Conservation (phyloP, 2,797 vertebrate species). For the Triplophysa yarkandensis region DNA sequence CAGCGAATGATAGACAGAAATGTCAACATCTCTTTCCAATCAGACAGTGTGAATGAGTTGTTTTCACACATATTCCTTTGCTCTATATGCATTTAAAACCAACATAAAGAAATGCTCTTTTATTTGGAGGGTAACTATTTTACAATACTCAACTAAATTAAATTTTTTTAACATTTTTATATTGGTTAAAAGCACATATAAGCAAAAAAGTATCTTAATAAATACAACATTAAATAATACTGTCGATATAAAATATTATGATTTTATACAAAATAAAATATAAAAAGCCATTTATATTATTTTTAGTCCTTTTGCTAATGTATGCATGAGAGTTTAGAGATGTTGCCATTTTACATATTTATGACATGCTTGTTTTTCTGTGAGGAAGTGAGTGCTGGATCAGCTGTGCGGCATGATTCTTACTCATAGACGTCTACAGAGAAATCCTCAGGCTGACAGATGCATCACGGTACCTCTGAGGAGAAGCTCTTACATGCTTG, state of each 20-base stretch:
- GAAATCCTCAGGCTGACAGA: conserved; percentile 38
- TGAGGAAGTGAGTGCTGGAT: neutral
- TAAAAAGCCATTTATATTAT: neutral
- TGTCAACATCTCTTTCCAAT: conserved; percentile 20
- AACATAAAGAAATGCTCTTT: neutral
- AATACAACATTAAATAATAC: neutral
- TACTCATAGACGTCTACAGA: neutral
- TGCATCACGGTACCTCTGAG: conserved; percentile 22
- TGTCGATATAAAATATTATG: neutral
- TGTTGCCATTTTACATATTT: conserved; percentile 4
- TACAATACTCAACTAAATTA: neutral
- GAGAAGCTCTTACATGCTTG: conserved; percentile 16
- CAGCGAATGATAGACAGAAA: conserved; percentile 24
- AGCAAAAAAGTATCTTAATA: neutral
- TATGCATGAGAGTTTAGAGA: neutral
- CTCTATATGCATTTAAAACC: neutral
- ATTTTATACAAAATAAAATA: no score
- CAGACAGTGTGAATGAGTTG: conserved; percentile 43
- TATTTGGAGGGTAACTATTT: neutral
- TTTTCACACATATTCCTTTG: conserved; percentile 20
- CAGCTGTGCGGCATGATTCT: conserved; percentile 2
- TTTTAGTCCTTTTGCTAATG: conserved; percentile 5
- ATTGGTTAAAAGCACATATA: neutral
- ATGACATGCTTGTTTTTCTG: conserved; percentile 9
- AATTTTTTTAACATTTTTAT: neutral